Base-by-base conservation (phyloP, 2,888 invertebrate genomes). In the Allacma fusca region DNA sequence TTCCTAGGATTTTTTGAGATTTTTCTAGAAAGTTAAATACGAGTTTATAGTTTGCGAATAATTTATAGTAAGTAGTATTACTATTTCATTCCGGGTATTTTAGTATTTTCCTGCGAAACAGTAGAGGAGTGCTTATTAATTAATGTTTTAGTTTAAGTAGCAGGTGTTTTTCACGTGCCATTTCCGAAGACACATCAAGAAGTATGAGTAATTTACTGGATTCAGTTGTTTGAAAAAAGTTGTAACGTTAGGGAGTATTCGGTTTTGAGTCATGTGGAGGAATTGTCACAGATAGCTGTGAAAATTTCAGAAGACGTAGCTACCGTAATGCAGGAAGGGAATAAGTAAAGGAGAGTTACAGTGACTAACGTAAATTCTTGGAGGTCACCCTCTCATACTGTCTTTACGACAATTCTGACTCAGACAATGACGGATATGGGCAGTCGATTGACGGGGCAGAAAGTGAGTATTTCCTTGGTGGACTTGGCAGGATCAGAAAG, bases 321-420 rank as follows among this genome's bases (percentile, higher is more conserved):
- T 88, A 96, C 94, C 86, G 89, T 98, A 82, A 97, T 99, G 95
- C 94, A 94, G 40, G 98, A 99, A 88, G 98, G 99, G 84, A 99
- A 98, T 89, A 98, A 98, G 87, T 97, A 97, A 0, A 91, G 98
- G 85, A 98, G 98, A n/a, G 98, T 98, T 19, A 99, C 98, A 50
- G 97, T 98, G 7, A 99, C 99, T 76, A 98, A 98, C 87, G 99
- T 99, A 98, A 99, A 99, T 90, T 96, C 96, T 84, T 98, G 99
- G 88, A 98, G 98, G 70, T 97, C 97, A 57, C 91, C 98, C 81
- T 98, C 98, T 44, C 99, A 99, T 88, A 98, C 98, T n/a, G 98
- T 99, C 43, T 99, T 99, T 89, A 97, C 95, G 84, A 96, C 99
- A 70, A 94, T 97, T 72, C 89, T 99, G 79, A 98, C 98, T 13